Evolutionary conservation across 2,888 invertebrate species (phyloP), one percentile per base, ranked within the genome.

Genomic region (Tachina grossa): DNA sequence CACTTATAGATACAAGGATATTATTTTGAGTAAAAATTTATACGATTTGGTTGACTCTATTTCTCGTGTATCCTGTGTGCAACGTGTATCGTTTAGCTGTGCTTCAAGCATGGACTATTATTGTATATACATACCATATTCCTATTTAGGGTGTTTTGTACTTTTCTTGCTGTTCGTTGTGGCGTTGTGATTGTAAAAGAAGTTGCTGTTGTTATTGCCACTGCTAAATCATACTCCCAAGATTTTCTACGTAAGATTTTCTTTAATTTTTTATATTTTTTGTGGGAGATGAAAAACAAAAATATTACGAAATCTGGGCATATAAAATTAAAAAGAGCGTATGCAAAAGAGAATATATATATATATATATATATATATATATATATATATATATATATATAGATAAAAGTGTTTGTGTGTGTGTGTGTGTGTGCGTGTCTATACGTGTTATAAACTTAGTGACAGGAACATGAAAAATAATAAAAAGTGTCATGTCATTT

Each of bases 161-260:
- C 45, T 53, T 31, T 68, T 75, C 81, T 81, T 75, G 68, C 68
- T 68, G 75, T 51, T 51, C 49, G 59, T 59, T 68, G 31, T 61
- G 51, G 39, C 68, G 66, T 22, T 41, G 71, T 68, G 68, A 53
- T 51, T 68, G 65, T 57, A 65, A 22, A 82, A 75, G 63, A 82
- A 82, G 65, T 61, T 78, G 22, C 45, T 57, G 63, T 71, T 76
- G 61, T 83, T 85, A 72, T 19, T 57, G 63, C 65, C 68, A 63
- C 85, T 85, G 68, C 85, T 85, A 75, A 85, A 85, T 79, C 85
- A 85, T 76, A 79, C 85, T 78, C 57, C 80, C 66, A 76, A 81
- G 76, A 77, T 72, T 78, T 72, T 72, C 0, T 16, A 53, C 19
- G 19, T 77, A 77, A 83, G 71, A 77, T 61, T 76, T 77, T 11